These are phyloP conservation scores for Diaphora mendica DNA, from an alignment of 2,888 invertebrate species.

Conservation along the genomic window DNA sequence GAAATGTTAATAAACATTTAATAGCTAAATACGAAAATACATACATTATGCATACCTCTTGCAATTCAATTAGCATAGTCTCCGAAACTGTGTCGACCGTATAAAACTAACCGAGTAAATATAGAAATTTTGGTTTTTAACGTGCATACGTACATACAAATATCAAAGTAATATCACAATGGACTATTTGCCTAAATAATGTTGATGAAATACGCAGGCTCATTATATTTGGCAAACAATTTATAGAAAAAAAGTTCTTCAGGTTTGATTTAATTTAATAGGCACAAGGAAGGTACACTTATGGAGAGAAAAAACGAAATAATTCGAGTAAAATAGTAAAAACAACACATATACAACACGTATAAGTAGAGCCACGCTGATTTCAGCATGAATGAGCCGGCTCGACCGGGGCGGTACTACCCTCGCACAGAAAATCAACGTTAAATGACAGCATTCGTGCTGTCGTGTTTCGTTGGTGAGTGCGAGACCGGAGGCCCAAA, in stretches of 20 bases:
- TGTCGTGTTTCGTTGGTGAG: too few species aligned
- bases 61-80: conserved; percentile 18
- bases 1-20: conserved; percentile 16
- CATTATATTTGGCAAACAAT: not conserved
- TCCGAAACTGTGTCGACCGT: conserved; percentile 13
- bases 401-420: too few species aligned
- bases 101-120: conserved; percentile 13
- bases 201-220: conserved; percentile 5
- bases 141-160: not conserved
- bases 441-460: too few species aligned
- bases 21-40: conserved; percentile 13
- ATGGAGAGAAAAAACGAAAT: too few species aligned
- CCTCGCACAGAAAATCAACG: too few species aligned
- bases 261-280: not conserved
- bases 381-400: too few species aligned
- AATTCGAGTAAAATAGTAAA: too few species aligned
- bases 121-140: not conserved
- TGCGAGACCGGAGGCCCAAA: too few species aligned
- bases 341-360: too few species aligned
- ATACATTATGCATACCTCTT: conserved; percentile 14
- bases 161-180: conserved; percentile 6
- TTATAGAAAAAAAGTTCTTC: not conserved
- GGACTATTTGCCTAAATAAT: conserved; percentile 12
- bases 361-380: too few species aligned
- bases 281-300: too few species aligned